A percentile compares a stretch with the other conserved stretches of the same genome.
Conservation (phyloP, 2,797 vertebrate species). For the Macrochelys suwanniensis region DNA sequence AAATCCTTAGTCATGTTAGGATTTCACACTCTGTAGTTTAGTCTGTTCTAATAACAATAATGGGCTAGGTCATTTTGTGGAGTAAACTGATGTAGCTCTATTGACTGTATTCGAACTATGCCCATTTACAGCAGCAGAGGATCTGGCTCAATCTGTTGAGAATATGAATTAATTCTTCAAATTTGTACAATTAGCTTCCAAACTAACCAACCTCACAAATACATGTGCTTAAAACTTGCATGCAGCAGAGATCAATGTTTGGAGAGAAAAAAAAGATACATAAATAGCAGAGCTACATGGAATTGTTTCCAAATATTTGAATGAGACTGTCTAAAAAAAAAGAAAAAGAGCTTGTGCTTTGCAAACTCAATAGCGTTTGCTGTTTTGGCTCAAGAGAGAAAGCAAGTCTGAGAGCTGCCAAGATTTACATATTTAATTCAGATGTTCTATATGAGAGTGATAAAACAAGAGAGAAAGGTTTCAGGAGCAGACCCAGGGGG, state of each 20-base stretch:
- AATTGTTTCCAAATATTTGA: neutral
- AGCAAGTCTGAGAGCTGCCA: neutral
- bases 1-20: neutral
- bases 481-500: neutral
- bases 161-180: neutral
- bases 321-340: neutral
- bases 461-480: conserved; percentile 41
- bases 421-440: conserved; percentile 59
- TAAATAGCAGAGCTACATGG: neutral
- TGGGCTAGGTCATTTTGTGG: neutral
- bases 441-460: conserved; percentile 21
- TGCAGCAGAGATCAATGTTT: neutral
- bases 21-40: neutral
- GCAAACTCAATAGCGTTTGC: conserved; percentile 22
- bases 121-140: neutral
- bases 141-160: neutral
- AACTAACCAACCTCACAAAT: neutral
- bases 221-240: neutral
- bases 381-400: conserved; percentile 20
- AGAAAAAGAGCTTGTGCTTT: neutral
- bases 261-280: neutral
- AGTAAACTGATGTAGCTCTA: neutral
- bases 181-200: neutral
- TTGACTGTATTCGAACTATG: neutral
- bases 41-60: neutral